phyloP scores from a whole-genome alignment of 1,140 invertebrate genomes.

The Aphaenogaster ashmeadi region DNA sequence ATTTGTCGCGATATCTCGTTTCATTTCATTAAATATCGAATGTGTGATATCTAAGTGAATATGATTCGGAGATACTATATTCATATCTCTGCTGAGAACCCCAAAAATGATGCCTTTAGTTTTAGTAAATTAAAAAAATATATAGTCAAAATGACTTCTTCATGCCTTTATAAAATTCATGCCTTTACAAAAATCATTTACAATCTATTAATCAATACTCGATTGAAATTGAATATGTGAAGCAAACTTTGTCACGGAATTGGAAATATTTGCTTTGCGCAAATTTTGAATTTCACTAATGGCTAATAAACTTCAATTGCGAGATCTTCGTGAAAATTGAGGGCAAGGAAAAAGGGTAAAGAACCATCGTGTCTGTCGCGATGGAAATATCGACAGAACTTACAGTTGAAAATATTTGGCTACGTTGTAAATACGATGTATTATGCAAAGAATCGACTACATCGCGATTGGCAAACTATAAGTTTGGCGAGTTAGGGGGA shows the following conservation, averaged over 20 bases:
- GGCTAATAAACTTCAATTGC: not conserved
- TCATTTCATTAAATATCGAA: conserved; percentile 4
- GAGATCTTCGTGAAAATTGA: conserved; percentile 16
- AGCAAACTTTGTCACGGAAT: not conserved
- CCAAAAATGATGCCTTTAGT: not conserved
- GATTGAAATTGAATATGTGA: not conserved
- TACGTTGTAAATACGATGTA: conserved; percentile 50
- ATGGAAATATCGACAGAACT: not conserved
- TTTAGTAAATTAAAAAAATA: not conserved
- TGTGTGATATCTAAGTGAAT: not conserved
- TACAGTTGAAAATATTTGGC: conserved; percentile 23
- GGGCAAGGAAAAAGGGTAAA: not conserved
- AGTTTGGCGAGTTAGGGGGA: not conserved
- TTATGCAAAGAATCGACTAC: conserved; percentile 15
- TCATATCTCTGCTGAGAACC: not conserved
- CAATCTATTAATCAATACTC: not conserved
- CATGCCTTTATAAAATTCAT: conserved; percentile 16
- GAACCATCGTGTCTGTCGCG: not conserved
- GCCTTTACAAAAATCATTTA: not conserved
- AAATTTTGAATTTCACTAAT: not conserved
- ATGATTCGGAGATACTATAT: not conserved
- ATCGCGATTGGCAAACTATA: not conserved
- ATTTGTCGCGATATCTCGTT: conserved; percentile 15
- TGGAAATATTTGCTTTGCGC: not conserved
- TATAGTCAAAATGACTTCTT: not conserved